phyloP scores from a whole-genome alignment of 2,113 vertebrate species.

The Myiagra hebetior region DNA sequence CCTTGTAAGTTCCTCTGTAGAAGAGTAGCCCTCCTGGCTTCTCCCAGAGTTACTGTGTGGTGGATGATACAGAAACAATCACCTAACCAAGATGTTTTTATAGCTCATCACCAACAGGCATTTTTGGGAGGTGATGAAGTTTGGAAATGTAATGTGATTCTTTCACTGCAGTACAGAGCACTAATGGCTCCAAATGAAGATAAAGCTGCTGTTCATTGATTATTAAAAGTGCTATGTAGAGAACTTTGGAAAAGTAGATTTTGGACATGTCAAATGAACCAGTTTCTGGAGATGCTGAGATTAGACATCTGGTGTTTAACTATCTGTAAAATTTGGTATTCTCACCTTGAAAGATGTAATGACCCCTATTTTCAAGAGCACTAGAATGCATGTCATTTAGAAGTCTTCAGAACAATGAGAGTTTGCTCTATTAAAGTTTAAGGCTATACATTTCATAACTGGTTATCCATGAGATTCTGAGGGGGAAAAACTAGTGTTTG shows the following conservation, averaged over 20 bases:
- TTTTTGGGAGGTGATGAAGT: background rate
- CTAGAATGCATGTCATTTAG: background rate
- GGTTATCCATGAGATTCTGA: background rate
- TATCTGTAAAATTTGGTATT: background rate
- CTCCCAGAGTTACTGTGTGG: background rate
- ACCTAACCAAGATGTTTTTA: background rate
- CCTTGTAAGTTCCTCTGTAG: background rate
- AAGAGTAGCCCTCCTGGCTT: background rate
- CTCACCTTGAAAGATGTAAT: background rate
- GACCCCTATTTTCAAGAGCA: background rate
- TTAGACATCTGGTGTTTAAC: background rate
- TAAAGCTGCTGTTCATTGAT: background rate
- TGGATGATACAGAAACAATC: background rate
- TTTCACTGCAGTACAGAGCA: background rate
- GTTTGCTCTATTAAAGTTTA: background rate
- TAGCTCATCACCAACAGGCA: background rate
- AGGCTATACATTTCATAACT: accelerated
- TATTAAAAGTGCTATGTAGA: background rate
- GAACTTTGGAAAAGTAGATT: background rate
- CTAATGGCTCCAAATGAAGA: background rate
- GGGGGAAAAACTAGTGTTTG: background rate
- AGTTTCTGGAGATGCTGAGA: background rate
- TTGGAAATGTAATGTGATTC: background rate
- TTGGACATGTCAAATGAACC: background rate
- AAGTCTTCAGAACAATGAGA: background rate